Evolutionary conservation across 64 coral and sea anemone species (phyloP), one percentile per base, ranked within the genome.

Genomic region (Platygyra sinensis): DNA sequence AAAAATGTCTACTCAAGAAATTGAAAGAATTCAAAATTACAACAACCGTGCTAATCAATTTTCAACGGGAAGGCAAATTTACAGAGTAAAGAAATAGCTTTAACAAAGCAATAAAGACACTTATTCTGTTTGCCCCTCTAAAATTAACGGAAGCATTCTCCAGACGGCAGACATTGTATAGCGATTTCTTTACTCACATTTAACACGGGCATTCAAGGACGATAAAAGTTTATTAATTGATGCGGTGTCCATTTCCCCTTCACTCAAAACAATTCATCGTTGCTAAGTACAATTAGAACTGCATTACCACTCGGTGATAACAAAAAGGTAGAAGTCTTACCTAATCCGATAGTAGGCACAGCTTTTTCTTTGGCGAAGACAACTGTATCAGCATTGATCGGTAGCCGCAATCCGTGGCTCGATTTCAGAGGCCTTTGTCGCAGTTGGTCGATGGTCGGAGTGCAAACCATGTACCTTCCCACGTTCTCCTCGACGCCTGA

Each of bases 381-480:
- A 51, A 90, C 92, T 50, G 87, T 80, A 72, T 90, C 80, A 5
- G 91, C 72, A 61, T 99, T 99, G n/a, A 99, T 82, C 5, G 97
- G 97, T 65, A 99, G 30, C 17, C 91, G 94, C 25, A 94, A 86
- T 3, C 95, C 95, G 20, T 85, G 81, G 81, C 20, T 85, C 2
- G 81, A 85, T 90, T 91, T 93, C 30, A 97, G 85, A 20, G 95
- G 95, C 57, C 91, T 60, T 30, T 95, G 94, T 22, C 94, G 52
- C 91, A 98, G 83, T 67, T 95, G 96, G 73, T 93, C 94, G 50
- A 88, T 93, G 9, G 94, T 95, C 64, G 97, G 97, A 2, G 97
- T 99, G 2, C 86, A 78, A 25, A 99, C 97, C 36, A 96, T 86
- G 49, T 93, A 96, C 50, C 94, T 89, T 76, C 88, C 80, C 0